Percentiles rank a stretch among this genome's conserved stretches.
Conservation (phyloP, 2,888 invertebrate genomes). For the Nephrotoma flavescens region DNA sequence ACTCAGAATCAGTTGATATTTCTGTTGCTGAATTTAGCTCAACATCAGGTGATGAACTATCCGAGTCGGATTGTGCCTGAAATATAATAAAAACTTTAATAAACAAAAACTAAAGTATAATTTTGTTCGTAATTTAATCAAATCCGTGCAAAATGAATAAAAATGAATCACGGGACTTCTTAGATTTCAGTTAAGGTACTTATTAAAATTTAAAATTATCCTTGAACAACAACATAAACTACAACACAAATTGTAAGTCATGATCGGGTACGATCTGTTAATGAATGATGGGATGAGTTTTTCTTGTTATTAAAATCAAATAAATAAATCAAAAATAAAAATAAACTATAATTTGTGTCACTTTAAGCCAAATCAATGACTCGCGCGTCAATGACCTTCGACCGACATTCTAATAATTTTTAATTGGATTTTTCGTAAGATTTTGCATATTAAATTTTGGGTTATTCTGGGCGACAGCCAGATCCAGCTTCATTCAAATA, state of each 20-base stretch:
- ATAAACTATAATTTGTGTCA: background rate
- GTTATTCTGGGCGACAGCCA: too few relatives aligned
- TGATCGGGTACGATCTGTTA: background rate
- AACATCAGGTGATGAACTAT: constrained; percentile 52
- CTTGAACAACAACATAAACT: background rate
- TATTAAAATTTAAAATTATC: background rate
- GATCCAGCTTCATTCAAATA: too few relatives aligned
- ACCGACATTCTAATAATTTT: too few relatives aligned
- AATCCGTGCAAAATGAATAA: background rate
- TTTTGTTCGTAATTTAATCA: background rate
- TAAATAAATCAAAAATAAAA: background rate
- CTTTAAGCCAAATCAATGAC: too few relatives aligned
- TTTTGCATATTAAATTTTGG: background rate
- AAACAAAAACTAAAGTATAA: background rate
- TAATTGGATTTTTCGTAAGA: background rate
- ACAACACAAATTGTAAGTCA: background rate
- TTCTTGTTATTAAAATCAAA: background rate
- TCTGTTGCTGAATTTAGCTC: constrained; percentile 78
- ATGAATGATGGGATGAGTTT: background rate
- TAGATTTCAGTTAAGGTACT: background rate
- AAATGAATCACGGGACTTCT: background rate
- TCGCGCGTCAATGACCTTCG: too few relatives aligned
- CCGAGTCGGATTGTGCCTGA: constrained; percentile 52
- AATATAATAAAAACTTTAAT: constrained; percentile 10
- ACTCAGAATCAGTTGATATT: constrained; percentile 86